These are phyloP conservation scores for Phocoena sinus DNA, from an alignment of 2,113 vertebrate species.

Conservation along the genomic window DNA sequence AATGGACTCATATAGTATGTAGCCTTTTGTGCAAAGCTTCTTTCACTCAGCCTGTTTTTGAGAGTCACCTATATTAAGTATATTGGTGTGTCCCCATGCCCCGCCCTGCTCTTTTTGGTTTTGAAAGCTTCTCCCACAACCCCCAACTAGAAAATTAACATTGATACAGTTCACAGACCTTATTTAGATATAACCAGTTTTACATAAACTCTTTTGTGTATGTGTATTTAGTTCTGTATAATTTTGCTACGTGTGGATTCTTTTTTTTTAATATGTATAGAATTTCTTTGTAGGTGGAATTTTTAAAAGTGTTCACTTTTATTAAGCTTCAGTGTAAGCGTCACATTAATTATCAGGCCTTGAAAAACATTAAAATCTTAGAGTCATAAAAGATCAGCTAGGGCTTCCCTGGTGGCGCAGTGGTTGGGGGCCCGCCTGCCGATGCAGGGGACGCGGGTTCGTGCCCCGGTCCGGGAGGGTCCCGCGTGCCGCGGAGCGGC, in stretches of 20 bases:
- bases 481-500: no score
- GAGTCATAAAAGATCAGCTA: neutral
- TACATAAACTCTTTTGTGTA: neutral
- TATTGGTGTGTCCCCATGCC: no score
- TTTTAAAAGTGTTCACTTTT: neutral
- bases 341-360: neutral
- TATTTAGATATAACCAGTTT: neutral
- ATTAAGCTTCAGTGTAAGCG: neutral
- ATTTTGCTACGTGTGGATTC: neutral
- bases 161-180: neutral
- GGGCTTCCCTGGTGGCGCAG: no score
- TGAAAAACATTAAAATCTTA: neutral
- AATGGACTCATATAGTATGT: neutral
- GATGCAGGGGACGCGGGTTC: no score
- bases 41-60: neutral
- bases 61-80: neutral
- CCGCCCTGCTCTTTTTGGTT: neutral
- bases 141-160: neutral
- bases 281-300: neutral
- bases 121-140: neutral
- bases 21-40: neutral
- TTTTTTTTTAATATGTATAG: neutral
- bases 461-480: no score
- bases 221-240: neutral
- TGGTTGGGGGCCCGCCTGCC: no score